Evolutionary conservation across 2,888 invertebrate genomes (phyloP).

Genomic region (Drosophila atripex): DNA sequence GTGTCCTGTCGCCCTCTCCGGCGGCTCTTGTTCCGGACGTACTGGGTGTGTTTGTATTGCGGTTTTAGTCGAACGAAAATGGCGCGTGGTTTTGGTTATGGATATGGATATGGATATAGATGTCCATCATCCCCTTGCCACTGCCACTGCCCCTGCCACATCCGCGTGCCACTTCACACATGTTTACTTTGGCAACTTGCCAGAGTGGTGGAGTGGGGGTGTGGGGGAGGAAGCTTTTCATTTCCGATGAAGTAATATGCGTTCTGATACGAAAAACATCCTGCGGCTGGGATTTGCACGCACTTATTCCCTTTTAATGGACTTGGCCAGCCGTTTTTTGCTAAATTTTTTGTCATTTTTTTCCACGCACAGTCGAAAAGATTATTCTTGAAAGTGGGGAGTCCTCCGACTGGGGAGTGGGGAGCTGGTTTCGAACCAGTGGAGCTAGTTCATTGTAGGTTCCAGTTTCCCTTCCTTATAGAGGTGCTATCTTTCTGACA

Average conservation of each 20-base stretch:
- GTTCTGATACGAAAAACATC: constrained; percentile 74
- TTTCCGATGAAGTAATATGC: constrained; percentile 73
- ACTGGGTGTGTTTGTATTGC: constrained; percentile 36
- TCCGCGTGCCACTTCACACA: constrained; percentile 44
- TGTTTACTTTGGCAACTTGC: constrained; percentile 58
- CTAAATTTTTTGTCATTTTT: constrained; percentile 36
- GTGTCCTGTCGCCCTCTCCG: background rate
- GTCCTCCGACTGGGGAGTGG: too few species aligned
- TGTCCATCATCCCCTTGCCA: constrained; percentile 39
- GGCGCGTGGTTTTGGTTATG: constrained; percentile 46
- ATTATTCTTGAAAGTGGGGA: too few species aligned
- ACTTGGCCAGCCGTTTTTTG: constrained; percentile 47
- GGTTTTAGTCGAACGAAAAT: constrained; percentile 42
- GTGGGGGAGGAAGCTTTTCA: constrained; percentile 52
- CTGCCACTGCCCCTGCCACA: constrained; percentile 11
- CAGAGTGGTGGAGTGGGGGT: constrained; percentile 7
- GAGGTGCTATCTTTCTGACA: too few species aligned
- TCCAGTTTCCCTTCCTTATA: too few species aligned
- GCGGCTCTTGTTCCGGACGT: background rate
- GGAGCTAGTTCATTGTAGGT: too few species aligned
- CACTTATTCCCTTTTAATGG: constrained; percentile 79
- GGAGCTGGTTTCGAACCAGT: too few species aligned
- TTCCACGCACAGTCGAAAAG: background rate
- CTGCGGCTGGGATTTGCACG: constrained; percentile 74
- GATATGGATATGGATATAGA: constrained; percentile 45